Percentiles rank a stretch among this genome's conserved stretches.
These are phyloP conservation scores for Crocuta crocuta DNA, from an alignment of 2,113 vertebrate genomes.

Conservation along the genomic window DNA sequence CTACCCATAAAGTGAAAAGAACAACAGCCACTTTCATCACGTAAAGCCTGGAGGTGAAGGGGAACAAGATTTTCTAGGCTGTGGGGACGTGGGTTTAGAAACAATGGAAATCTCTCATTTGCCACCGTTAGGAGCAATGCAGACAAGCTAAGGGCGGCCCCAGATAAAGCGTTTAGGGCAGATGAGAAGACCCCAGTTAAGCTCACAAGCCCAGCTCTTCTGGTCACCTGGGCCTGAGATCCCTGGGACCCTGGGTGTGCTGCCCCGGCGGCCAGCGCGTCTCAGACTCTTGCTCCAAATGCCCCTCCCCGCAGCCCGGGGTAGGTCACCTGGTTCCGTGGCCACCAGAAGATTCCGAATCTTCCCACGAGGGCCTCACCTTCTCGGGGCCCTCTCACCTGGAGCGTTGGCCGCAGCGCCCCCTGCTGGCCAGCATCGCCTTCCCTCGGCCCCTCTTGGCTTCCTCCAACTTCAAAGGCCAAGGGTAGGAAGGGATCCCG, in stretches of 20 bases:
- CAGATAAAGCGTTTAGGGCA: background rate
- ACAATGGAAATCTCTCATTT: background rate
- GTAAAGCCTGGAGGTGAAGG: background rate
- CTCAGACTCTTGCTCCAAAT: accelerated
- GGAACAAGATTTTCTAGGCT: background rate
- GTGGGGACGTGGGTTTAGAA: background rate
- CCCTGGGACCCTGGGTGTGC: no score
- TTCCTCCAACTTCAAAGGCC: accelerated
- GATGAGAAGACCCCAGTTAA: background rate
- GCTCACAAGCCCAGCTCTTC: background rate
- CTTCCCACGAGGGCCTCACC: background rate
- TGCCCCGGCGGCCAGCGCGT: accelerated
- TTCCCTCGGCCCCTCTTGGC: background rate
- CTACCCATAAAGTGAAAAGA: background rate
- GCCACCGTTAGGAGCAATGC: background rate
- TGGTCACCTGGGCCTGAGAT: background rate
- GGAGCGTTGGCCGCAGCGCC: constrained; percentile 5
- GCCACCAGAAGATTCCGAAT: background rate
- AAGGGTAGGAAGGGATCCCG: accelerated
- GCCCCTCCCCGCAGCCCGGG: accelerated
- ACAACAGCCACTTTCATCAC: background rate
- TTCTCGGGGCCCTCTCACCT: background rate
- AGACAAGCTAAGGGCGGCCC: no score
- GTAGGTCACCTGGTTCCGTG: no score
- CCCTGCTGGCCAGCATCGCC: background rate